Evolutionary conservation across 2,113 vertebrate species (phyloP), one percentile per base, ranked within the genome.

Genomic region (Oxygymnocypris stewartii): DNA sequence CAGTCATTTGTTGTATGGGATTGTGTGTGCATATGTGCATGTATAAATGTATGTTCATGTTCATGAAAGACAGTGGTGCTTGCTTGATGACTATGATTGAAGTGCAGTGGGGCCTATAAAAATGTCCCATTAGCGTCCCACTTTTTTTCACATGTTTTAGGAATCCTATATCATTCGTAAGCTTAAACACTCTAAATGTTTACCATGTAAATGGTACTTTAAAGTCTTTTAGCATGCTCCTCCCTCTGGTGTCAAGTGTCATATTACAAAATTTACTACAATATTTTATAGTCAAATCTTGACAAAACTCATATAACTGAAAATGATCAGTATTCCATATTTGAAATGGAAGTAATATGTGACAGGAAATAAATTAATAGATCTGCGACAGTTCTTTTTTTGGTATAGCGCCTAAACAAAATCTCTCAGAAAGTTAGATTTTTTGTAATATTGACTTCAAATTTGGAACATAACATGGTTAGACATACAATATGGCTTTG

Each of bases 1-100:
- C 28, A 84, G 25, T 73, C 40, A 57, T 40, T 28, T 78, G 12
- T 73, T 57, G 18, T 25, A 73, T 84, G 25, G 63, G 44, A 2
- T 71, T 49, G 42, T 51, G 59, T 44, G 40, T 51, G 80, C 80
- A 69, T 73, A n/a, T 37, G 44, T 84, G 47, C 47, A 73, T 73
- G 28, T 35, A 57, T 83, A 54, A 35, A 51, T 77, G 74, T 77
- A 42, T 74, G 71, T 74, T 74, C 69, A 42, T 73, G 28, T 78
- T 78, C 76, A 78, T 78, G 25, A 11, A 51, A 31, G 47, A 54
- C 75, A 78, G 75, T 28, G 16, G 8, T 54, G 28, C 8, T 35
- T 78, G 28, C 16, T 31, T 31, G 23, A 49, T 69, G 40, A 25
- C 35, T 61, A 40, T 35, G 20, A n/a, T 61, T 2, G 40, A 31